Base-by-base conservation (phyloP, 2,797 vertebrate genomes). In the Paedocypris micromegethes region DNA sequence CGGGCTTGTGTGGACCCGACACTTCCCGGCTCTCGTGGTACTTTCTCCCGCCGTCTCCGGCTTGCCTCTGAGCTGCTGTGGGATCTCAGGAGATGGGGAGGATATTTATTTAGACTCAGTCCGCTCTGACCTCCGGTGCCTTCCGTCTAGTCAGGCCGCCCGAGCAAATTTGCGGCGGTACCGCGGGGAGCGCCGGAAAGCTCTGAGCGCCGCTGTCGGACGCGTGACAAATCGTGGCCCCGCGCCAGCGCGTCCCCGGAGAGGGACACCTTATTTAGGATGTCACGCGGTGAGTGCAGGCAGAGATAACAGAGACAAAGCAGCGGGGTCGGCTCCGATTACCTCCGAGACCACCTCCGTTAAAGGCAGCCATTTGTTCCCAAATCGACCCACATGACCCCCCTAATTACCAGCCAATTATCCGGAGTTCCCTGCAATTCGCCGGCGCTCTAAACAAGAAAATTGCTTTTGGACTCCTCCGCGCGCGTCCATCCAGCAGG, bases 371-470 rank as follows among this genome's bases (percentile, higher is more conserved):
- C 83, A 83, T 85, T 90, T 91, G 91, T 91, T 93, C 87, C 82
- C 86, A 83, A 87, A 81, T 88, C 86, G 89, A 92, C 91, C 92
- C 81, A 75, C n/a, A 70, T 86, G 91, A 92, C 93, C 92, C 88
- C 83, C 80, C 86, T 92, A 94, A 94, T 90, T 90, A 90, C 90
- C 78, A 89, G 84, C 89, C 92, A 93, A 94, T 93, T 94, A 91
- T 86, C 90, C 88, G 77, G 81, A 89, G 90, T 88, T 88, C 85
- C 80, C 83, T 84, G 55, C 49, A 79, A 79, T 85, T 88, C 86
- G 79, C 83, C 79, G n/a, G 46, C 68, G 62, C 75, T 73, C 72
- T 74, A 73, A 79, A 74, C 72, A 55, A 68, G 68, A 77, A 79
- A 79, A 79, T 79, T 79, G 72, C 71, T 63, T 76, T 74, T 76